Conservation (phyloP, 2,888 invertebrate genomes). For the Sphaeridia pumilis region DNA sequence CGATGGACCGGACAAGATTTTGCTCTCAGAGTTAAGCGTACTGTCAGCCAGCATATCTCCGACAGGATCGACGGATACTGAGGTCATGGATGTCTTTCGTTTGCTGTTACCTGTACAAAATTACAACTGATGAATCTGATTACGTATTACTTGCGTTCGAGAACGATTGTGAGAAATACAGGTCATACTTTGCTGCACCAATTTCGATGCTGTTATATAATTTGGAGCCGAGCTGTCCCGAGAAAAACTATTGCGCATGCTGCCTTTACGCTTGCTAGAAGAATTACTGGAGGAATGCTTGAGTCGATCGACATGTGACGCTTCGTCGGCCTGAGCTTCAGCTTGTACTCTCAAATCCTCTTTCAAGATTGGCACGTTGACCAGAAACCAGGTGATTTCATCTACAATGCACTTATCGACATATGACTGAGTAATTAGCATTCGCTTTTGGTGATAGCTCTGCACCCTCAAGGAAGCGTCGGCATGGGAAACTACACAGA, state of each 20-base stretch:
- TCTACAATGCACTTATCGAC: conserved; percentile 63
- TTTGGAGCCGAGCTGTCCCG: not conserved
- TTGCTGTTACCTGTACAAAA: not conserved
- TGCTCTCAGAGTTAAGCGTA: too few species aligned
- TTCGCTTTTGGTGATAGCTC: conserved; percentile 56
- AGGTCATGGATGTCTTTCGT: not conserved
- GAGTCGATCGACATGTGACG: not conserved
- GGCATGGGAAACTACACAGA: conserved; percentile 65
- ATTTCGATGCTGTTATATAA: conserved; percentile 23
- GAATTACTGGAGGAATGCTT: conserved; percentile 19
- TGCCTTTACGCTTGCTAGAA: conserved; percentile 20
- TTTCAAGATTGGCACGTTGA: conserved; percentile 17
- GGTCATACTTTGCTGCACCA: conserved; percentile 23
- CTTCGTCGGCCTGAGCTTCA: conserved; percentile 3
- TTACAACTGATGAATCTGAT: not conserved
- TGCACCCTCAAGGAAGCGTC: conserved; percentile 61
- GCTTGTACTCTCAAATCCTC: conserved; percentile 14
- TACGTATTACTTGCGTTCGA: not conserved
- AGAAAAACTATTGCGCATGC: conserved; percentile 5
- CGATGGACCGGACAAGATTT: too few species aligned
- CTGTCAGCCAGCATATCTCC: too few species aligned
- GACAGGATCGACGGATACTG: too few species aligned
- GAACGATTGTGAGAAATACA: not conserved
- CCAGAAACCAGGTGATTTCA: conserved; percentile 30
- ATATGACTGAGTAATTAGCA: conserved; percentile 65